Evolutionary conservation across 2,888 invertebrate species (phyloP).

Genomic region (Drosophila limbata): DNA sequence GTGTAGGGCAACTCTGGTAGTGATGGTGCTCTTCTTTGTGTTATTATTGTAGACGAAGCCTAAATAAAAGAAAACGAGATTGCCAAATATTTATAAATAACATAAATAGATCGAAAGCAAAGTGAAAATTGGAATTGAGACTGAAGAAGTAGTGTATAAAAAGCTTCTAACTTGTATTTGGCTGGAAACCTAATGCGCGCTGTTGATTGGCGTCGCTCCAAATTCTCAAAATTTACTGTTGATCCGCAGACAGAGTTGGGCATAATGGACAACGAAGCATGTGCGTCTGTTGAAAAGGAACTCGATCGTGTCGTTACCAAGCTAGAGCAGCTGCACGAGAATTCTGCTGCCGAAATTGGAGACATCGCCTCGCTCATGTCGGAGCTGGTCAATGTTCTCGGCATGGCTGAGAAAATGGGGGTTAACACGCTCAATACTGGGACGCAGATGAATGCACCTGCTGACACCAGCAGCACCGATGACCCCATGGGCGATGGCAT

Average conservation of each 20-base stretch:
- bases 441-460: conserved; percentile 76
- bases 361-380: conserved; percentile 83
- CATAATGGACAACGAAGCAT: conserved; percentile 83
- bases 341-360: conserved; percentile 80
- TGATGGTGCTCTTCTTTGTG: conserved; percentile 68
- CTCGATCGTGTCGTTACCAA: conserved; percentile 84
- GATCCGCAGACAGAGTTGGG: conserved; percentile 37
- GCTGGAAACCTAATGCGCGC: conserved; percentile 54
- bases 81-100: background rate
- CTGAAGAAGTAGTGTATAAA: conserved; percentile 9
- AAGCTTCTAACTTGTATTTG: conserved; percentile 16
- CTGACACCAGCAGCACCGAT: conserved; percentile 59
- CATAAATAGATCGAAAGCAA: background rate
- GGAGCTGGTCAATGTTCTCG: conserved; percentile 80
- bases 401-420: conserved; percentile 78
- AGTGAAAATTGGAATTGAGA: conserved; percentile 10
- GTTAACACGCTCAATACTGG: conserved; percentile 78
- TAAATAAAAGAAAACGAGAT: conserved; percentile 43
- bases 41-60: conserved; percentile 62
- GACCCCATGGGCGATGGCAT: conserved; percentile 78
- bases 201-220: conserved; percentile 64
- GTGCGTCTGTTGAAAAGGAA: conserved; percentile 84
- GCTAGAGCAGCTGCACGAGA: conserved; percentile 83
- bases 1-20: conserved; percentile 44
- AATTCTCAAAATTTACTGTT: conserved; percentile 49